These are phyloP conservation scores for Bubalus kerabau DNA, from an alignment of 2,113 vertebrate species.

Conservation along the genomic window DNA sequence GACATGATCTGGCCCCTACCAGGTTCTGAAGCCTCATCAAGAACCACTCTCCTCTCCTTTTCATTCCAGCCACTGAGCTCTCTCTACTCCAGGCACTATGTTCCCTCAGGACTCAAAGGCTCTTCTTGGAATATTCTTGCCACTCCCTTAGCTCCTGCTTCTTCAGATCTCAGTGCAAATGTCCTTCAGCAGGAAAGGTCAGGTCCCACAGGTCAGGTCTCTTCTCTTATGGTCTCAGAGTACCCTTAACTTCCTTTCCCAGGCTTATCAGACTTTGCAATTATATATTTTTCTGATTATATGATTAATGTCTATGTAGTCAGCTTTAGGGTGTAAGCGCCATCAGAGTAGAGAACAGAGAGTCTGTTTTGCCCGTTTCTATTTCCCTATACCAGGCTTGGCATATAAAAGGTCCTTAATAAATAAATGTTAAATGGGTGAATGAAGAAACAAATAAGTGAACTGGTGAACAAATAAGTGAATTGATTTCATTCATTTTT, in stretches of 20 bases:
- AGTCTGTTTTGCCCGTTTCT: background rate
- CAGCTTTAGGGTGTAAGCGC: background rate
- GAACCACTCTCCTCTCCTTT: background rate
- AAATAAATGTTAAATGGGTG: background rate
- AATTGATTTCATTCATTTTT: background rate
- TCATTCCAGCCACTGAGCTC: background rate
- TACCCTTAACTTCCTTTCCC: background rate
- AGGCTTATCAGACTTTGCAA: background rate
- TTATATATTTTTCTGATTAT: background rate
- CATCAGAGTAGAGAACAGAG: background rate
- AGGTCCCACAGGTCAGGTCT: background rate
- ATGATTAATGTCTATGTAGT: background rate
- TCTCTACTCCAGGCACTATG: rapidly evolving
- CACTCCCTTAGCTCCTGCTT: background rate
- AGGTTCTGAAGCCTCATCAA: background rate
- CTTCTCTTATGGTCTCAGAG: background rate
- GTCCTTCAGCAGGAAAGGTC: background rate
- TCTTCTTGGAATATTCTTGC: background rate
- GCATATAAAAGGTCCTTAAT: background rate
- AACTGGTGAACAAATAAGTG: background rate
- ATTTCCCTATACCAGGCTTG: background rate
- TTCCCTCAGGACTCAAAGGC: rapidly evolving
- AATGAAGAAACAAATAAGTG: background rate
- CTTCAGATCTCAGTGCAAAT: background rate
- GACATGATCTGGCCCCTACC: background rate